These are phyloP conservation scores for Pasiphila rectangulata DNA, from an alignment of 2,888 invertebrate species.

Conservation along the genomic window DNA sequence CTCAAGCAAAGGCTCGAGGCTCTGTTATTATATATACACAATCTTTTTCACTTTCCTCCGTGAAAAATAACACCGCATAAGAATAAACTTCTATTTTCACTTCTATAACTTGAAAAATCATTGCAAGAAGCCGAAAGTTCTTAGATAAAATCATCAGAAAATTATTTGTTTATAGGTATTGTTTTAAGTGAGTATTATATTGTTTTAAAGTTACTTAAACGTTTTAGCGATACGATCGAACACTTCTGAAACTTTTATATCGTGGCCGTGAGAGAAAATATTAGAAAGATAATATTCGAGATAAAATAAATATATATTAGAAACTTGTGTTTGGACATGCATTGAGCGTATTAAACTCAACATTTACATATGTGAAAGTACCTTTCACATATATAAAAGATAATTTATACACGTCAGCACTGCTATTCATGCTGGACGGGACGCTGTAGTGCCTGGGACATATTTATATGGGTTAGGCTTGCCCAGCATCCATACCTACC, in stretches of 20 bases:
- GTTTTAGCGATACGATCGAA: conserved; percentile 29
- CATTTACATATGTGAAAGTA: too few species aligned
- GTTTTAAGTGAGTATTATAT: conserved; percentile 35
- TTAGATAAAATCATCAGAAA: conserved; percentile 27
- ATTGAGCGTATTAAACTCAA: conserved; percentile 16
- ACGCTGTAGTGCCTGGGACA: too few species aligned
- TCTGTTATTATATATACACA: background rate
- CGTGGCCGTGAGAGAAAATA: conserved; percentile 22
- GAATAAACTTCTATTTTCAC: background rate
- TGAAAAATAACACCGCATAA: background rate
- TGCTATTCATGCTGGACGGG: too few species aligned
- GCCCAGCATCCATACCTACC: too few species aligned
- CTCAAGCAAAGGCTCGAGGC: conserved; percentile 16
- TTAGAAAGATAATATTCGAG: too few species aligned
- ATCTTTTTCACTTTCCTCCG: background rate
- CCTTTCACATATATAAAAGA: too few species aligned
- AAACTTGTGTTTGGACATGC: conserved; percentile 18
- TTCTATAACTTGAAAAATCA: conserved; percentile 4
- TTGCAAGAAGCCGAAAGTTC: conserved; percentile 3
- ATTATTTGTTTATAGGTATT: conserved; percentile 26
- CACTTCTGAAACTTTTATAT: conserved; percentile 29
- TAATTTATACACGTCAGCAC: too few species aligned
- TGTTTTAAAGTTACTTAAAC: conserved; percentile 34
- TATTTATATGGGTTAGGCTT: too few species aligned
- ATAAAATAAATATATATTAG: conserved; percentile 27